Evolutionary conservation across 2,113 vertebrate species (phyloP).

Genomic region (Pyxicephalus adspersus): DNA sequence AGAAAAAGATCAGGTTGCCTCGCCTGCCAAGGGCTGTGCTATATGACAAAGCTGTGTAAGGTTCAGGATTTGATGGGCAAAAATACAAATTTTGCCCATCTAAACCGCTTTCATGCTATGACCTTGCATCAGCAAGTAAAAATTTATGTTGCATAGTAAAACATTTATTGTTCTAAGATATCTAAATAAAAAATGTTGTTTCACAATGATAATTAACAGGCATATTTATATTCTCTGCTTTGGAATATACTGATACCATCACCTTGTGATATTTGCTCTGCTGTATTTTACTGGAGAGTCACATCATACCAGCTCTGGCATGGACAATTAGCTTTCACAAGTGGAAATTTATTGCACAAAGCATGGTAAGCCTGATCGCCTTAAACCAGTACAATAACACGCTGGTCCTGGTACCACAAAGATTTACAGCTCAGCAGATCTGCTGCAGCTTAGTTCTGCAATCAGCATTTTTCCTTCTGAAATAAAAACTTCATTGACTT

Average conservation of each 20-base stretch:
- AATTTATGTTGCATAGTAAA: no score
- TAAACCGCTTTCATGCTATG: no score
- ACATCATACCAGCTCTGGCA: not conserved
- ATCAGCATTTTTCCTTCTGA: slow-evolving; percentile 37
- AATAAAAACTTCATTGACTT: slow-evolving; percentile 24
- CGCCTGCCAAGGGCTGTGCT: no score
- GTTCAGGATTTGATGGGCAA: no score
- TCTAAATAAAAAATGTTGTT: not conserved
- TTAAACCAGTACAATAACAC: slow-evolving; percentile 10
- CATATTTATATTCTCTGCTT: not conserved
- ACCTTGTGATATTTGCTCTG: not conserved
- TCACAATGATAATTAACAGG: not conserved
- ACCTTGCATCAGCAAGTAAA: no score
- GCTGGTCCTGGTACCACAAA: not conserved
- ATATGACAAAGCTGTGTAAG: no score
- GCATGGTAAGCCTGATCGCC: slow-evolving; percentile 11
- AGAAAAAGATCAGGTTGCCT: no score
- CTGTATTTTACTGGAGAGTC: not conserved
- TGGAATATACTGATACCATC: not conserved
- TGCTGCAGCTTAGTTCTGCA: slow-evolving; percentile 26
- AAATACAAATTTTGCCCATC: no score
- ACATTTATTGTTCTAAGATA: no score
- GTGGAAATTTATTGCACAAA: slow-evolving; percentile 6
- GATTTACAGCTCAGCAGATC: slow-evolving; percentile 16
- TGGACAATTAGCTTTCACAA: not conserved